These are phyloP conservation scores for Chloropsis cyanopogon DNA, from an alignment of 2,113 vertebrate species.

Conservation along the genomic window DNA sequence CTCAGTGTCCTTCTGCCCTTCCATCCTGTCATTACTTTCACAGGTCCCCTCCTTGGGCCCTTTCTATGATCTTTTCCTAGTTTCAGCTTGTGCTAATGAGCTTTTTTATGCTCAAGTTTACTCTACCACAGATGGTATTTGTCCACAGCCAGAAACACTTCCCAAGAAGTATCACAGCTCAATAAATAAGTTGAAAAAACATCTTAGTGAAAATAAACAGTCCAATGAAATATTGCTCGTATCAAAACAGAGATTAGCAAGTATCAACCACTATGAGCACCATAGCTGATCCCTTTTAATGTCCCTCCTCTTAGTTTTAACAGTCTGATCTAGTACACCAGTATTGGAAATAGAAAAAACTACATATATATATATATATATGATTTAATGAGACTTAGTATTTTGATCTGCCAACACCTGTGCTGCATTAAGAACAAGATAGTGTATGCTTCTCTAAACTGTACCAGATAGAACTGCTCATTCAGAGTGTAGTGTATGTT, in stretches of 20 bases:
- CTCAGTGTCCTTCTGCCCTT: neutral
- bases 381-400: conserved; percentile 22
- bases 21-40: neutral
- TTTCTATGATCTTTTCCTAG: conserved; percentile 34
- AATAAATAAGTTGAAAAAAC: conserved; percentile 65
- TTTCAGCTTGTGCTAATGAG: conserved; percentile 65
- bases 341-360: conserved; percentile 9
- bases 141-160: conserved; percentile 66
- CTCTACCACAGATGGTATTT: conserved; percentile 72
- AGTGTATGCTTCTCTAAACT: conserved; percentile 12
- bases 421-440: conserved; percentile 54
- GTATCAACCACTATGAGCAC: neutral
- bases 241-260: conserved; percentile 58
- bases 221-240: conserved; percentile 34
- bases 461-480: conserved; percentile 23
- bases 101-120: conserved; percentile 64
- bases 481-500: neutral
- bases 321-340: neutral
- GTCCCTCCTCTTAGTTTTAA: neutral
- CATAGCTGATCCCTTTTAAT: neutral
- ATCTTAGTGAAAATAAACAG: conserved; percentile 70
- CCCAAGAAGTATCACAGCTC: conserved; percentile 62
- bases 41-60: neutral
- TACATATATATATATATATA: neutral
- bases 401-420: conserved; percentile 24